Conservation (phyloP, 2,888 invertebrate genomes). For the Pantelozetes paolii region DNA sequence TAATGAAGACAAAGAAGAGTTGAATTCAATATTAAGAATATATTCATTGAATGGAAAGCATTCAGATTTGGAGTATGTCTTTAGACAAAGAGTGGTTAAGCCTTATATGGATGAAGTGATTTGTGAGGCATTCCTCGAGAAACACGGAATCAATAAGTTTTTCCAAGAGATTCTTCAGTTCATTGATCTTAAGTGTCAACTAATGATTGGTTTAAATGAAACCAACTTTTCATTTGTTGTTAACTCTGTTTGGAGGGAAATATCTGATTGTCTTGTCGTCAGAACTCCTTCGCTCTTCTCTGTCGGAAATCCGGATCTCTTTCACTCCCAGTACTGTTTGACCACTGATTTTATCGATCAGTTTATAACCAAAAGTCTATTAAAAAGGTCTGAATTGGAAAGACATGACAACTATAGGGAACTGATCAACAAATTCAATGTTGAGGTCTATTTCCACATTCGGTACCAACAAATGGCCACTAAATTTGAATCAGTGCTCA, state of each 20-base stretch:
- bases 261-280: constrained; percentile 58
- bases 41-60: constrained; percentile 66
- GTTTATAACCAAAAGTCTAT: constrained; percentile 53
- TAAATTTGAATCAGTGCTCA: constrained; percentile 57
- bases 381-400: constrained; percentile 29
- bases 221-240: constrained; percentile 60
- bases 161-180: constrained; percentile 68
- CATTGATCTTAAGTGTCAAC: constrained; percentile 58
- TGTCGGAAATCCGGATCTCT: constrained; percentile 83
- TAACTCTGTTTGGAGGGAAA: constrained; percentile 74
- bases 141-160: constrained; percentile 64
- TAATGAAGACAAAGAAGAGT: constrained; percentile 50
- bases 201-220: constrained; percentile 50
- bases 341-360: constrained; percentile 70
- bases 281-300: constrained; percentile 74
- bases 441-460: constrained; percentile 94
- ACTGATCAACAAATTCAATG: constrained; percentile 82
- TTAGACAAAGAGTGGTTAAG: constrained; percentile 64
- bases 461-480: constrained; percentile 89
- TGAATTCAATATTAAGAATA: constrained; percentile 56
- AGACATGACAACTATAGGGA: constrained; percentile 63
- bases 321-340: constrained; percentile 72
- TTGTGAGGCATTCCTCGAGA: constrained; percentile 59
- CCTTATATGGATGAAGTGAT: constrained; percentile 62
- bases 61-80: constrained; percentile 65